phyloP scores from a whole-genome alignment of 37 sponge, comb jelly and placozoan species.

The Halichondria panicea region DNA sequence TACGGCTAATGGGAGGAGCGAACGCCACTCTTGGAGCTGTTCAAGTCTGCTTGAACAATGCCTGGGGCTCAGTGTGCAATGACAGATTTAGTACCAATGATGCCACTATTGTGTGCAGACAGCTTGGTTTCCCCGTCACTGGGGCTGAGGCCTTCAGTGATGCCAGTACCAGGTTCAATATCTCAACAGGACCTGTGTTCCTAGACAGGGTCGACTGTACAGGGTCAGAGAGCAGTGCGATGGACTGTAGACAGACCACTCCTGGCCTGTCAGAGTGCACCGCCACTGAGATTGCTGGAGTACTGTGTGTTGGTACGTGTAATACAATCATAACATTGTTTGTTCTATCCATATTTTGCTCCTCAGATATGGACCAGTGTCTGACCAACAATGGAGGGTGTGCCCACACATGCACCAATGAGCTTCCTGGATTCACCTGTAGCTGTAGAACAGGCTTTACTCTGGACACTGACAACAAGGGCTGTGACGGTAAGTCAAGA shows the following conservation, averaged over 20 bases:
- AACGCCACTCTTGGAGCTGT: constrained; percentile 13
- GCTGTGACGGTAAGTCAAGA: constrained; percentile 25
- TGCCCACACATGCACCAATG: constrained; percentile 29
- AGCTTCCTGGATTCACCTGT: constrained; percentile 26
- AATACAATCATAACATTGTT: neutral
- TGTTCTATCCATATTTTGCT: neutral
- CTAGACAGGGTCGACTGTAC: constrained; percentile 6
- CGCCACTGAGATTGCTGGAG: constrained; percentile 22
- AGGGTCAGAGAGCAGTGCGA: neutral
- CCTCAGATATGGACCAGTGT: constrained; percentile 57
- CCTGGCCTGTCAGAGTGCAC: constrained; percentile 12
- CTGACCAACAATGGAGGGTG: constrained; percentile 32
- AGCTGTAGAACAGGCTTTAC: constrained; percentile 21
- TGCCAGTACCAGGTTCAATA: too few species aligned
- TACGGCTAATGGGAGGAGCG: constrained; percentile 24
- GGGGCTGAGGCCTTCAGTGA: too few species aligned
- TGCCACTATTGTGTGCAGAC: constrained; percentile 32
- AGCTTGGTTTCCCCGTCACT: constrained; percentile 9
- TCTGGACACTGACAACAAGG: neutral
- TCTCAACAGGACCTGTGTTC: too few species aligned
- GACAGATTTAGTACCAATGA: constrained; percentile 12
- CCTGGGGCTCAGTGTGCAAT: constrained; percentile 42
- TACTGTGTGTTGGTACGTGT: constrained; percentile 22
- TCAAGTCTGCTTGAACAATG: constrained; percentile 35
- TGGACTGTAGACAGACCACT: constrained; percentile 4